Evolutionary conservation across 2,888 invertebrate species (phyloP).

Genomic region (Sphaeridia pumilis): DNA sequence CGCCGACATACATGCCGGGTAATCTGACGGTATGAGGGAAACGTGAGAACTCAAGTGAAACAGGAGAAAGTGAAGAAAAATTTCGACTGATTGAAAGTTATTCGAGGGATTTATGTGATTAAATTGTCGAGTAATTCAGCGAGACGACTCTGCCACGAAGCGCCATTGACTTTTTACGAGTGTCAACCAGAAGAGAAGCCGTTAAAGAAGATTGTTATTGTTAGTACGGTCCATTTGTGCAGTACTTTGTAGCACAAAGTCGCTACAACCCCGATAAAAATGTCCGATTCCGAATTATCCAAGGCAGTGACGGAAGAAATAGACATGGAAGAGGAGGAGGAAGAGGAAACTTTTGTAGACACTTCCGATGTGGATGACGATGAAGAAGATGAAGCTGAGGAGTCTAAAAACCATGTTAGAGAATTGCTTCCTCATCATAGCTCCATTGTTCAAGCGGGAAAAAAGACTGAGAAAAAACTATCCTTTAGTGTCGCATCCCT

Average conservation of each 20-base stretch:
- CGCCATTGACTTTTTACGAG: too few relatives aligned
- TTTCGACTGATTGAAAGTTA: too few relatives aligned
- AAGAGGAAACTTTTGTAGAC: conserved; percentile 32
- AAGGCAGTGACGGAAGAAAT: conserved; percentile 37
- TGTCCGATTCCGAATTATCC: conserved; percentile 36
- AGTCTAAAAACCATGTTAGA: conserved; percentile 19
- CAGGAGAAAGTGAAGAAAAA: too few relatives aligned
- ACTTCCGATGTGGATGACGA: conserved; percentile 37
- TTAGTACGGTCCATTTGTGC: too few relatives aligned
- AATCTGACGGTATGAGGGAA: too few relatives aligned
- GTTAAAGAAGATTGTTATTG: not conserved
- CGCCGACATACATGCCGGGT: too few relatives aligned
- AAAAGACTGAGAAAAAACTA: conserved; percentile 37
- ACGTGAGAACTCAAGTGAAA: too few relatives aligned
- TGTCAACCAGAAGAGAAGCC: too few relatives aligned
- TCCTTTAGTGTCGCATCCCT: conserved; percentile 36
- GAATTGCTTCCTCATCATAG: conserved; percentile 25
- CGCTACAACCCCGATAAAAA: conserved; percentile 33
- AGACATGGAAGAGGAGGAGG: conserved; percentile 37
- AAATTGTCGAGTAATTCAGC: too few relatives aligned
- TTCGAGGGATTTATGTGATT: too few relatives aligned
- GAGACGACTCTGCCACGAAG: too few relatives aligned
- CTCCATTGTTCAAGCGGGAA: conserved; percentile 27
- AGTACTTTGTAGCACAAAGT: too few relatives aligned
- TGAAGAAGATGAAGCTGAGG: conserved; percentile 31